These are phyloP conservation scores for Calameuta idolon DNA, from an alignment of 2,888 invertebrate genomes.

Conservation along the genomic window DNA sequence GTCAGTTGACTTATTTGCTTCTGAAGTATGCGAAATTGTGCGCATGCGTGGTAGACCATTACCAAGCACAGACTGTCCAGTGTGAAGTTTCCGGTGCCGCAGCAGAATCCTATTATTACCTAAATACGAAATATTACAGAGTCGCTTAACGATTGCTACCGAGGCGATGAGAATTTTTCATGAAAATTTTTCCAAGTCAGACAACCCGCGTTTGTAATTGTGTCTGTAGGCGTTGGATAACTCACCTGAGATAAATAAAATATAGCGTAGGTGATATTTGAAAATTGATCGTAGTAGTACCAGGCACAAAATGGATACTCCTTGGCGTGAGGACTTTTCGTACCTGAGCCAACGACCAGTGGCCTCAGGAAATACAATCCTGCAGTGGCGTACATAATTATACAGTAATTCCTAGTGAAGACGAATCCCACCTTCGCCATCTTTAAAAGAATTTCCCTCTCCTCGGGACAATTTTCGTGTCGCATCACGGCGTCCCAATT, in stretches of 20 bases:
- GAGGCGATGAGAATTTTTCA: no score
- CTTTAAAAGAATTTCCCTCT: constrained; percentile 24
- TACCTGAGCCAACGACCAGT: constrained; percentile 23
- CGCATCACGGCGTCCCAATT: constrained; percentile 28
- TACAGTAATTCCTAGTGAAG: constrained; percentile 28
- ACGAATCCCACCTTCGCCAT: constrained; percentile 20
- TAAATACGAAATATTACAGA: constrained; percentile 1
- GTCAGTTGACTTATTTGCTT: constrained; percentile 17
- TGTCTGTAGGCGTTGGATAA: no score
- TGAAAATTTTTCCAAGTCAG: background rate
- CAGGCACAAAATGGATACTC: constrained; percentile 36
- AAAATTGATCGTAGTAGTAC: constrained; percentile 32
- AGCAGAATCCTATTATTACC: constrained; percentile 28
- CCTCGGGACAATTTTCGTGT: background rate
- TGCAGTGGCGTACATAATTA: constrained; percentile 31
- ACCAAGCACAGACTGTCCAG: constrained; percentile 35
- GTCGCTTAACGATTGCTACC: no score
- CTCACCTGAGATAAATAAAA: constrained; percentile 31
- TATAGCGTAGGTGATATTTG: constrained; percentile 26
- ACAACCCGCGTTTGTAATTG: no score
- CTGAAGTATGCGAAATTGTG: constrained; percentile 31
- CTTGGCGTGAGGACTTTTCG: constrained; percentile 16
- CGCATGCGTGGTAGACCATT: constrained; percentile 28
- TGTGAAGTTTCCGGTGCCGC: constrained; percentile 29
- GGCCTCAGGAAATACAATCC: constrained; percentile 31